These are phyloP conservation scores for Ectropis grisescens DNA, from an alignment of 1,140 invertebrate genomes.

Conservation along the genomic window DNA sequence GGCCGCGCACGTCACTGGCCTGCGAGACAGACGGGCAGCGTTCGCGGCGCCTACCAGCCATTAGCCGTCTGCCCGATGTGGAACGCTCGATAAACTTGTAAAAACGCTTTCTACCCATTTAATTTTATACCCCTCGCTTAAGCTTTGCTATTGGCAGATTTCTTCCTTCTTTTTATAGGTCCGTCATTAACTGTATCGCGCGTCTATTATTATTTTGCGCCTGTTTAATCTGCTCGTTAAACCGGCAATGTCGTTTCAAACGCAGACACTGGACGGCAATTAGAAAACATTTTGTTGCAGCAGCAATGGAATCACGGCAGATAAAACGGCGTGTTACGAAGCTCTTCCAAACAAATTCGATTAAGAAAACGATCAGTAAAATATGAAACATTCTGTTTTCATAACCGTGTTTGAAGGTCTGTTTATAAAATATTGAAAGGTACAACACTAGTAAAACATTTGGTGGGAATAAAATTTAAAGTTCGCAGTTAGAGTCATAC, in stretches of 20 bases:
- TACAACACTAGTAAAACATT: too few relatives aligned
- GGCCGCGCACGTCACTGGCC: slow-evolving; percentile 35
- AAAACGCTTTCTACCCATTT: slow-evolving; percentile 69
- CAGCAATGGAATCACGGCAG: too few relatives aligned
- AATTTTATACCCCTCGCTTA: slow-evolving; percentile 63
- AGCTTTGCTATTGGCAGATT: slow-evolving; percentile 65
- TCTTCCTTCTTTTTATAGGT: slow-evolving; percentile 48
- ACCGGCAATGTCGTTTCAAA: slow-evolving; percentile 13
- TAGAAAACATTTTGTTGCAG: too few relatives aligned
- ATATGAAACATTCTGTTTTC: too few relatives aligned
- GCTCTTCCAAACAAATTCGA: too few relatives aligned
- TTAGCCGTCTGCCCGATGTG: slow-evolving; percentile 61
- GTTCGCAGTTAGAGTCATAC: too few relatives aligned
- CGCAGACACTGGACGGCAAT: slow-evolving; percentile 3
- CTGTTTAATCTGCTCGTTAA: slow-evolving; percentile 28
- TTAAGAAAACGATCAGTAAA: too few relatives aligned
- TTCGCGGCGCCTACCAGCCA: slow-evolving; percentile 57
- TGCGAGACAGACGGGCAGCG: slow-evolving; percentile 60
- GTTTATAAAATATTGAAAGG: too few relatives aligned
- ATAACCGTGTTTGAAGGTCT: too few relatives aligned
- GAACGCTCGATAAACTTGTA: slow-evolving; percentile 69
- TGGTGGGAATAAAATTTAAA: too few relatives aligned
- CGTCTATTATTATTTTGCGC: slow-evolving; percentile 41
- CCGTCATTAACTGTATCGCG: slow-evolving; percentile 51
- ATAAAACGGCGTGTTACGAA: too few relatives aligned